A percentile compares a stretch with the other conserved stretches of the same genome.
These are phyloP conservation scores for Carposina sasakii DNA, from an alignment of 1,140 invertebrate species.

Conservation along the genomic window DNA sequence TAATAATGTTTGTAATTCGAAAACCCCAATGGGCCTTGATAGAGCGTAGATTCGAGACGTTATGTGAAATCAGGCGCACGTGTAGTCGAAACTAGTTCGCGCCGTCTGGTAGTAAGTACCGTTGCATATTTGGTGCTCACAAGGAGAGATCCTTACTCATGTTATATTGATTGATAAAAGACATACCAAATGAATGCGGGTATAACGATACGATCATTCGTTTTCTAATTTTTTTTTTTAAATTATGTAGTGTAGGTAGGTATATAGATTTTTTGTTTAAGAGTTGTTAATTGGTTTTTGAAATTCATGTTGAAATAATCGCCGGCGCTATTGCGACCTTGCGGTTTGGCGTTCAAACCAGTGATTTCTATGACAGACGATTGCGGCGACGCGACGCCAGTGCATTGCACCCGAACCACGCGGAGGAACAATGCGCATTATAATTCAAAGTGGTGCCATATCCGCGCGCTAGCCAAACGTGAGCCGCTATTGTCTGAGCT, in stretches of 20 bases:
- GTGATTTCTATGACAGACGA: conserved; percentile 66
- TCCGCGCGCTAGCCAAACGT: conserved; percentile 60
- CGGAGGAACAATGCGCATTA: conserved; percentile 65
- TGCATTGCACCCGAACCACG: conserved; percentile 62
- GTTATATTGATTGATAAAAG: no score
- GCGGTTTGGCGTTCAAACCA: conserved; percentile 39
- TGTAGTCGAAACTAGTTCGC: conserved; percentile 24
- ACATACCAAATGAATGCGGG: no score
- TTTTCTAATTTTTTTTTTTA: no score
- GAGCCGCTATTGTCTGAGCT: conserved; percentile 36
- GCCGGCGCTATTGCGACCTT: conserved; percentile 35
- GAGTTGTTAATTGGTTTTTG: no score
- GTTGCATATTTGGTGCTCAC: no score
- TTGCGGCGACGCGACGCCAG: conserved; percentile 57
- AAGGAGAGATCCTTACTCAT: no score
- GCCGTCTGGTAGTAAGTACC: conserved; percentile 4
- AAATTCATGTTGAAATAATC: no score
- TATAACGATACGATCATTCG: no score
- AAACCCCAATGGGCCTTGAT: conserved; percentile 23
- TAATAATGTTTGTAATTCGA: no score
- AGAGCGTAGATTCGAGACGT: conserved; percentile 22
- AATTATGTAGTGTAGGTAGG: no score
- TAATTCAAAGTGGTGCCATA: conserved; percentile 67
- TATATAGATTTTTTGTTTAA: no score
- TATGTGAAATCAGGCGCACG: conserved; percentile 35